A percentile compares a stretch with the other conserved stretches of the same genome.
Conservation (phyloP, 2,888 invertebrate species). For the Taphrorychus bicolor region DNA sequence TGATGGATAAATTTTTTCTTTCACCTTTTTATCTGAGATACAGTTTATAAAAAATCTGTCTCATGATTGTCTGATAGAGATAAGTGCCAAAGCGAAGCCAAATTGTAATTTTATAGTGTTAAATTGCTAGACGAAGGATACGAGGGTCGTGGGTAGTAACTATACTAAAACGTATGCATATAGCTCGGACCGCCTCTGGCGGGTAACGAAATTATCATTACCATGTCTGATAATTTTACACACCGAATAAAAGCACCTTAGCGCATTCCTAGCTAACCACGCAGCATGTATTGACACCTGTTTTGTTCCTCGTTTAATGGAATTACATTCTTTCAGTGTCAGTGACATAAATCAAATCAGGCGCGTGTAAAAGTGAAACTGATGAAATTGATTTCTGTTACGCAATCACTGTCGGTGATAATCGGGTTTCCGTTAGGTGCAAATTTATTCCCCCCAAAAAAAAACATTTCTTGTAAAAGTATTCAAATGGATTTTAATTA, state of each 20-base stretch:
- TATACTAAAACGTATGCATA: conserved; percentile 17
- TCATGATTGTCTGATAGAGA: neutral
- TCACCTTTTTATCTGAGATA: too few species aligned
- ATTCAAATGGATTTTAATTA: too few species aligned
- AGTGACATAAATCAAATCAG: conserved; percentile 24
- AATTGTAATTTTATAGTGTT: neutral
- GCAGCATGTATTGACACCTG: conserved; percentile 33
- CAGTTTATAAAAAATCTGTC: too few species aligned
- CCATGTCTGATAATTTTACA: conserved; percentile 35
- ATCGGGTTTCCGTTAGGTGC: too few species aligned
- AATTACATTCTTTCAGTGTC: conserved; percentile 30
- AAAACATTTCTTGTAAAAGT: too few species aligned
- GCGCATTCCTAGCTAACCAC: conserved; percentile 35
- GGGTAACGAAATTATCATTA: conserved; percentile 28
- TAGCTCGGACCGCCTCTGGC: conserved; percentile 24
- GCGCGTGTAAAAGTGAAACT: neutral
- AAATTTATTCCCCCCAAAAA: too few species aligned
- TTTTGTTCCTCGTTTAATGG: conserved; percentile 16
- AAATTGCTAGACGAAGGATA: neutral
- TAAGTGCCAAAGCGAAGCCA: neutral
- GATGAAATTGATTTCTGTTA: neutral
- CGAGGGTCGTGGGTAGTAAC: neutral
- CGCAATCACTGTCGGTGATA: too few species aligned
- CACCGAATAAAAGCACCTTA: conserved; percentile 32
- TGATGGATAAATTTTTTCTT: too few species aligned